These are phyloP conservation scores for Drosophila funebris DNA, from an alignment of 1,140 invertebrate species.

Conservation along the genomic window DNA sequence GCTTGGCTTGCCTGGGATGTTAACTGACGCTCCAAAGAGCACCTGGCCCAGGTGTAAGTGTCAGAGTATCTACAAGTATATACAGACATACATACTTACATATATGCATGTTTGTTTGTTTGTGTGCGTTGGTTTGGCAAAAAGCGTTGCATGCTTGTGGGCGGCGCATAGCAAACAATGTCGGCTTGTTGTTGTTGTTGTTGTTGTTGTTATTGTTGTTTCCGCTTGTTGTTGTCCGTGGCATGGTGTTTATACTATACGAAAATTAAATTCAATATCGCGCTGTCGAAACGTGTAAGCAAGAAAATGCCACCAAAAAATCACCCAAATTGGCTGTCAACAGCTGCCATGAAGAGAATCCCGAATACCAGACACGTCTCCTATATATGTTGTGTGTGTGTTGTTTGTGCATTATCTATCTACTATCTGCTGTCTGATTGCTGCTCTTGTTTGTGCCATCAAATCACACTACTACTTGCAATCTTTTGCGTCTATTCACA, in stretches of 20 bases:
- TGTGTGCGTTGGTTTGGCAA: constrained; percentile 12
- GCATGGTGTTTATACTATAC: constrained; percentile 40
- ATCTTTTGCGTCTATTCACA: constrained; percentile 22
- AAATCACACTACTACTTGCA: constrained; percentile 8
- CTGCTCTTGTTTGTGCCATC: constrained; percentile 19
- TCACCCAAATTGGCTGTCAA: constrained; percentile 42
- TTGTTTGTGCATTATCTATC: not conserved
- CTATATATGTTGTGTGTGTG: not conserved
- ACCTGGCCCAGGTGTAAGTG: constrained; percentile 18
- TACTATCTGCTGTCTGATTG: constrained; percentile 17
- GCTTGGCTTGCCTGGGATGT: constrained; percentile 32
- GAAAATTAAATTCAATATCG: constrained; percentile 32
- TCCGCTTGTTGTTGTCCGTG: not conserved
- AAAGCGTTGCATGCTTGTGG: constrained; percentile 39
- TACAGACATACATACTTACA: not conserved
- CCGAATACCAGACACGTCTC: constrained; percentile 13
- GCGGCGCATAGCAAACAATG: not conserved
- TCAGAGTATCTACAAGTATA: not conserved
- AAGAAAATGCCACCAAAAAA: constrained; percentile 33
- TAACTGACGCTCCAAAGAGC: constrained; percentile 9
- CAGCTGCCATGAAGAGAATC: constrained; percentile 2
- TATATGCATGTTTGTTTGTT: not conserved
- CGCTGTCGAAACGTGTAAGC: constrained; percentile 1
- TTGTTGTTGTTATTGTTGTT: constrained; percentile 25
- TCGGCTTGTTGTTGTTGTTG: constrained; percentile 34